Conservation (phyloP, 2,113 vertebrate species). For the Chaenogobius annularis region DNA sequence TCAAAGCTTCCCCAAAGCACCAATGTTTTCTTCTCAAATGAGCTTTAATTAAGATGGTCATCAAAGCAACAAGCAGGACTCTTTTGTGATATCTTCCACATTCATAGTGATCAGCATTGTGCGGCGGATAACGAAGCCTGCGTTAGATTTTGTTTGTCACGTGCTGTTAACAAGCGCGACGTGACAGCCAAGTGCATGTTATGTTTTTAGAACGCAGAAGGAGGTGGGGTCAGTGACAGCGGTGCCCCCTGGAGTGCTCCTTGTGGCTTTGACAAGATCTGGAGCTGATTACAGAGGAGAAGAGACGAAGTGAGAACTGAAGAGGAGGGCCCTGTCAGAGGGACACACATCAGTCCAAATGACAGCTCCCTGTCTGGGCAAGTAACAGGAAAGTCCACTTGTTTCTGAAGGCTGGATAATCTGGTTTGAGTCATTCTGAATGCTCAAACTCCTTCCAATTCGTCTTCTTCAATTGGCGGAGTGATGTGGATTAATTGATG, state of each 20-base stretch:
- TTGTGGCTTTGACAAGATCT: conserved; percentile 45
- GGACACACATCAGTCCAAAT: conserved; percentile 63
- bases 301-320: conserved; percentile 47
- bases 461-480: too few species aligned
- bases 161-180: conserved; percentile 33
- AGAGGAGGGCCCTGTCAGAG: conserved; percentile 69
- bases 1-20: conserved; percentile 20
- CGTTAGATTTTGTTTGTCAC: conserved; percentile 24
- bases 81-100: conserved; percentile 15
- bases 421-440: background rate
- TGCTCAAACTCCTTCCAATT: too few species aligned
- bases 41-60: conserved; percentile 44
- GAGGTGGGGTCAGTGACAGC: conserved; percentile 59
- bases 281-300: conserved; percentile 72
- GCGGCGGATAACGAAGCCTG: conserved; percentile 4
- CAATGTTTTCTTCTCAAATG: conserved; percentile 29
- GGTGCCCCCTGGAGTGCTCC: conserved; percentile 45
- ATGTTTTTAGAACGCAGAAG: conserved; percentile 15
- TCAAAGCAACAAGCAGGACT: conserved; percentile 15
- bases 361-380: conserved; percentile 49
- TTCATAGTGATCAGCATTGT: conserved; percentile 33
- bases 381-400: conserved; percentile 19
- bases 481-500: too few species aligned
- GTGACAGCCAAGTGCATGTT: conserved; percentile 9
- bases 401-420: background rate